Conservation (phyloP, 2,113 vertebrate genomes). For the Microcebus jonahi region DNA sequence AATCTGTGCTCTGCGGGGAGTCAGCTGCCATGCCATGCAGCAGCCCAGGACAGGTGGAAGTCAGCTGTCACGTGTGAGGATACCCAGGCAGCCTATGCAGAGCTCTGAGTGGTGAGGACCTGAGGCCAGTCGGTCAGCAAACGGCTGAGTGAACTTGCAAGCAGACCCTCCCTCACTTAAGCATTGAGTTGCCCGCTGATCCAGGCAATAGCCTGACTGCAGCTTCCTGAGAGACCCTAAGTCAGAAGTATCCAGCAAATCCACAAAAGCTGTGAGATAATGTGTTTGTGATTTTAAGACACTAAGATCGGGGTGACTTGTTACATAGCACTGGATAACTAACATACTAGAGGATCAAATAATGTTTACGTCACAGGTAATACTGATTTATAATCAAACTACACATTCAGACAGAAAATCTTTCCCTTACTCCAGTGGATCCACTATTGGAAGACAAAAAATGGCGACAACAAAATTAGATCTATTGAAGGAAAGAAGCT, state of each 20-base stretch:
- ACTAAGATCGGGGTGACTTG: neutral
- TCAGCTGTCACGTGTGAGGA: rapidly evolving
- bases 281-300: neutral
- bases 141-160: neutral
- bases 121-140: neutral
- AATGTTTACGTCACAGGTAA: neutral
- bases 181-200: neutral
- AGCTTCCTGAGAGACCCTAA: neutral
- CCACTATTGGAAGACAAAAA: neutral
- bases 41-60: neutral
- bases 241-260: neutral
- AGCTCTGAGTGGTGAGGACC: neutral
- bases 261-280: neutral
- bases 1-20: neutral
- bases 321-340: neutral
- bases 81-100: too few relatives aligned
- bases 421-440: neutral
- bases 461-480: neutral
- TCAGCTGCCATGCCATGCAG: neutral
- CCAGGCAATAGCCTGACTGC: neutral
- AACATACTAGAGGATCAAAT: neutral
- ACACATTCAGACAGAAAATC: neutral
- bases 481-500: neutral
- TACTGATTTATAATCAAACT: neutral
- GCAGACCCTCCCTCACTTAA: neutral